Evolutionary conservation across 2,113 vertebrate species (phyloP).

Genomic region (Sapayoa aenigma): DNA sequence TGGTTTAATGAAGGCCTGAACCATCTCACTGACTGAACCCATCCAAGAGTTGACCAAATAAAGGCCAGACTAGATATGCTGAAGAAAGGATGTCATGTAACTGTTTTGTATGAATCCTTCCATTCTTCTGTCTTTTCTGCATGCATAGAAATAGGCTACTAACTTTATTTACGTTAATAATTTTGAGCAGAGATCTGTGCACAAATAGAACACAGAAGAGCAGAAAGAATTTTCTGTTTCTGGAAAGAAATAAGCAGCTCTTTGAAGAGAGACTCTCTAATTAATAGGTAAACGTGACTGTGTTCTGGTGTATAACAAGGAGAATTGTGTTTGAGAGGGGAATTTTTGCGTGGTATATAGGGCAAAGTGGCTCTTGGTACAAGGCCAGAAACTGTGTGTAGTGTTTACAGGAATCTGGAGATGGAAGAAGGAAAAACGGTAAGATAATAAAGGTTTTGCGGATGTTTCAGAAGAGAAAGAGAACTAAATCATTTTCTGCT

Average conservation of each 20-base stretch:
- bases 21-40: neutral
- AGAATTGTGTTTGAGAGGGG: neutral
- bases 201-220: neutral
- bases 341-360: neutral
- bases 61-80: neutral
- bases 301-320: neutral
- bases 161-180: neutral
- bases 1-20: neutral
- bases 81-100: neutral
- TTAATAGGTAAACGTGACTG: neutral
- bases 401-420: neutral
- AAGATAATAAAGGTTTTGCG: neutral
- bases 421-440: neutral
- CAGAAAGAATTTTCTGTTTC: neutral
- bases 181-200: neutral
- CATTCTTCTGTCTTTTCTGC: neutral
- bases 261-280: neutral
- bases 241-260: neutral
- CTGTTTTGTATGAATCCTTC: neutral
- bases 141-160: neutral
- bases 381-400: neutral
- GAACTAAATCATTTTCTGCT: neutral
- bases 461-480: neutral
- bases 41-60: neutral
- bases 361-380: rapidly evolving